Conservation (phyloP, 2,888 invertebrate genomes). For the Nebria brevicollis region DNA sequence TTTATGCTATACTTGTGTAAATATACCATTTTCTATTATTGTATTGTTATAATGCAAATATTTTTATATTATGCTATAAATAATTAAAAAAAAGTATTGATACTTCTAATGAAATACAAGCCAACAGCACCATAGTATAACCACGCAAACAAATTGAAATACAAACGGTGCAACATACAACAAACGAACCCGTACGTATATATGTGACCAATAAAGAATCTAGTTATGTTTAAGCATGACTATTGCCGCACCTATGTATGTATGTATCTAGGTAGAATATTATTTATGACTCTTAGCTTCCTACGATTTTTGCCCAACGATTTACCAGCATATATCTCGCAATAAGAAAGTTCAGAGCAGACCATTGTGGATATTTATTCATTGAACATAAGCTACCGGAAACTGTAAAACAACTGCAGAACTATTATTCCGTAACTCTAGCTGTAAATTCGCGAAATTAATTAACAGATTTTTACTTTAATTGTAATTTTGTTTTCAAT, state of each 20-base stretch:
- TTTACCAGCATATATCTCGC: conserved; percentile 53
- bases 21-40: background rate
- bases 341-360: conserved; percentile 12
- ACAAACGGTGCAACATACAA: background rate
- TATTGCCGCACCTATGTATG: conserved; percentile 50
- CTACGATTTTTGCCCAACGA: conserved; percentile 54
- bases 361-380: no score
- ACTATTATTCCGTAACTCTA: no score
- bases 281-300: conserved; percentile 54
- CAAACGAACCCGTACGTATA: background rate
- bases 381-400: no score
- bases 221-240: conserved; percentile 36
- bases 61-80: background rate
- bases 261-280: conserved; percentile 33
- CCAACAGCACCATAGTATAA: background rate
- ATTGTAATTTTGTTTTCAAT: no score
- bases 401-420: no score
- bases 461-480: no score
- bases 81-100: background rate
- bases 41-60: background rate
- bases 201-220: conserved; percentile 33
- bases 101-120: background rate
- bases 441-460: no score
- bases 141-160: background rate
- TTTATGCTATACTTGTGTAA: background rate